A percentile compares a stretch with the other conserved stretches of the same genome.
Conservation (phyloP, 30 jellyfish, hydroid and myxozoan genomes). For the Hydractinia echinata region DNA sequence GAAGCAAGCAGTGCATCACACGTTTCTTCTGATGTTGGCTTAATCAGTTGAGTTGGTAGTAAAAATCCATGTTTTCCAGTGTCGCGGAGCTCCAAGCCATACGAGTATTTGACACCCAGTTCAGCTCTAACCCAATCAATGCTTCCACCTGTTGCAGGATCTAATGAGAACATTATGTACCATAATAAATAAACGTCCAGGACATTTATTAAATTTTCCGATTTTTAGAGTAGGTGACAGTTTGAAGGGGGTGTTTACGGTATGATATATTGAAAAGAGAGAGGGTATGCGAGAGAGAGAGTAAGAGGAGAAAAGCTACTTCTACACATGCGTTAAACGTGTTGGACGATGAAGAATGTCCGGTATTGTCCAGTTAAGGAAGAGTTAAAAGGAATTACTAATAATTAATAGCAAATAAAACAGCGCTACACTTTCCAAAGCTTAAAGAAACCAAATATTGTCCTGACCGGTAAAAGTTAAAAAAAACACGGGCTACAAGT, state of each 20-base stretch:
- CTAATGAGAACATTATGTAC: conserved; percentile 21
- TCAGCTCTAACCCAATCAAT: conserved; percentile 77
- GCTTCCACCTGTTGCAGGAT: conserved; percentile 85
- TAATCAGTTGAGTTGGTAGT: conserved; percentile 84
- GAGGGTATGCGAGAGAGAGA: neutral
- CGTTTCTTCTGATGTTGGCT: conserved; percentile 75
- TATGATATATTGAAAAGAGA: too few relatives aligned
- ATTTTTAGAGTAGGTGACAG: neutral
- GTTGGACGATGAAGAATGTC: too few relatives aligned
- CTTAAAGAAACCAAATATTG: too few relatives aligned
- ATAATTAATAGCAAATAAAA: too few relatives aligned
- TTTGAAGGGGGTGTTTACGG: too few relatives aligned
- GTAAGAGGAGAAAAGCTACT: neutral
- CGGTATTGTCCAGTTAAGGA: too few relatives aligned
- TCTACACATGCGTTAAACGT: too few relatives aligned
- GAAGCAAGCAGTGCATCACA: conserved; percentile 68
- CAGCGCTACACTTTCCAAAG: too few relatives aligned
- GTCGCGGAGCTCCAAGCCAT: conserved; percentile 80
- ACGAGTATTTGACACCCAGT: conserved; percentile 75
- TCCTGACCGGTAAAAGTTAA: too few relatives aligned
- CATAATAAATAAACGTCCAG: neutral
- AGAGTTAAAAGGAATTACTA: too few relatives aligned
- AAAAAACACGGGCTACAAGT: too few relatives aligned
- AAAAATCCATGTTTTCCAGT: conserved; percentile 82
- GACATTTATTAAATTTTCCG: neutral